These are phyloP conservation scores for Rhipidura dahli DNA, from an alignment of 2,113 vertebrate genomes.

Conservation along the genomic window DNA sequence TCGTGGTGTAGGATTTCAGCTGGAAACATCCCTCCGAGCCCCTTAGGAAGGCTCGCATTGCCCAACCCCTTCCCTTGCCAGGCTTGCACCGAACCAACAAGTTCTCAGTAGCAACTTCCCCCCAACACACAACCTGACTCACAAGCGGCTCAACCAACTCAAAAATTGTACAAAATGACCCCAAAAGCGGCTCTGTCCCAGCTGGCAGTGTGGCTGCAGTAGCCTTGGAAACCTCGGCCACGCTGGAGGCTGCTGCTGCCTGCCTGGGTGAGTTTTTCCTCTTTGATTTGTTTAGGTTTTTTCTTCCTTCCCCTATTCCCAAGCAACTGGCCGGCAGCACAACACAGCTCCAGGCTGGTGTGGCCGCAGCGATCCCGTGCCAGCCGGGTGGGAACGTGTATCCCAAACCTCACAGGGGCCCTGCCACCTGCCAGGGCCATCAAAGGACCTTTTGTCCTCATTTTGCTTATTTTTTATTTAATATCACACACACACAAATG, in stretches of 20 bases:
- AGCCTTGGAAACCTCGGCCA: not conserved
- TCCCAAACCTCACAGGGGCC: fast-evolving
- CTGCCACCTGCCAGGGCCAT: not conserved
- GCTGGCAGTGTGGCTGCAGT: not conserved
- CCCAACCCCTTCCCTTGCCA: not conserved
- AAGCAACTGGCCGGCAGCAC: not conserved
- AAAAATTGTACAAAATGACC: not conserved
- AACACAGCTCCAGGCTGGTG: fast-evolving
- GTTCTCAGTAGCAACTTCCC: not conserved
- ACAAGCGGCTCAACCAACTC: fast-evolving
- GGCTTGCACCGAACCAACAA: not conserved
- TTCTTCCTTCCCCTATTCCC: not conserved
- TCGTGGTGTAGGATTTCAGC: conserved; percentile 67
- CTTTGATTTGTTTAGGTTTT: not conserved
- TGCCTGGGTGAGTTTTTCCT: not conserved
- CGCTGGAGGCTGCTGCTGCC: fast-evolving
- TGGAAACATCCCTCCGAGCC: conserved; percentile 67
- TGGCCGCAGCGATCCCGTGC: not conserved
- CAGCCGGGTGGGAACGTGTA: fast-evolving
- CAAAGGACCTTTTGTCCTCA: not conserved
- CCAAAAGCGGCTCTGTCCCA: not conserved
- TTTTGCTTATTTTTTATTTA: not conserved
- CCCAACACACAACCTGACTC: fast-evolving
- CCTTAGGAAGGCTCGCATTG: conserved; percentile 76
- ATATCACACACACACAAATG: not conserved